Evolutionary conservation across 2,888 invertebrate genomes (phyloP).

Genomic region (Drosophila koepferae): DNA sequence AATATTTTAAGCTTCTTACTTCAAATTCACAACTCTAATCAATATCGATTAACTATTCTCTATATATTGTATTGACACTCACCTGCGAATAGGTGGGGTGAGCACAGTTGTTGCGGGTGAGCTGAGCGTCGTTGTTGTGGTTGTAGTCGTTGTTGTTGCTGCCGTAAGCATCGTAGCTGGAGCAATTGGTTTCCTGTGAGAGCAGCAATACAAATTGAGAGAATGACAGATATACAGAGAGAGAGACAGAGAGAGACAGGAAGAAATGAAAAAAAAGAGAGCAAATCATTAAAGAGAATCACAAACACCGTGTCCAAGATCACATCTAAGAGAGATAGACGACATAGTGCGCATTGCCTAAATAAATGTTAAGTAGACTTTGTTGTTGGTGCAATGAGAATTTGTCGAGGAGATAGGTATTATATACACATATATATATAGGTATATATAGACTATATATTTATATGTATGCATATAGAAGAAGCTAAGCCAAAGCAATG

Average conservation of each 20-base stretch:
- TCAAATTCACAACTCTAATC: too few relatives aligned
- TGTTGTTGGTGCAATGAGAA: conserved; percentile 58
- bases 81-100: conserved; percentile 86
- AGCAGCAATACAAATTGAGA: conserved; percentile 19
- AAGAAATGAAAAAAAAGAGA: conserved; percentile 30
- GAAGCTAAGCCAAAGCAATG: conserved; percentile 76
- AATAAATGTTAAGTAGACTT: conserved; percentile 46
- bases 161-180: conserved; percentile 76
- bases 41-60: neutral
- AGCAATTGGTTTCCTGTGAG: conserved; percentile 81
- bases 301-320: neutral
- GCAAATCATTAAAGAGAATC: conserved; percentile 38
- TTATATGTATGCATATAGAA: conserved; percentile 41
- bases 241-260: neutral
- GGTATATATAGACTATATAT: conserved; percentile 6
- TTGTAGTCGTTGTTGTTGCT: conserved; percentile 60
- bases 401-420: conserved; percentile 26
- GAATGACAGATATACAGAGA: neutral
- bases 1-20: too few relatives aligned
- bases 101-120: conserved; percentile 74
- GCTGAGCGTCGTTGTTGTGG: conserved; percentile 63
- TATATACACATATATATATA: conserved; percentile 3
- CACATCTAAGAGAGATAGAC: conserved; percentile 49
- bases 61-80: conserved; percentile 25
- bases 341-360: conserved; percentile 63